Evolutionary conservation across 2,888 invertebrate genomes (phyloP).

Genomic region (Chalcosyrphus nemorum): DNA sequence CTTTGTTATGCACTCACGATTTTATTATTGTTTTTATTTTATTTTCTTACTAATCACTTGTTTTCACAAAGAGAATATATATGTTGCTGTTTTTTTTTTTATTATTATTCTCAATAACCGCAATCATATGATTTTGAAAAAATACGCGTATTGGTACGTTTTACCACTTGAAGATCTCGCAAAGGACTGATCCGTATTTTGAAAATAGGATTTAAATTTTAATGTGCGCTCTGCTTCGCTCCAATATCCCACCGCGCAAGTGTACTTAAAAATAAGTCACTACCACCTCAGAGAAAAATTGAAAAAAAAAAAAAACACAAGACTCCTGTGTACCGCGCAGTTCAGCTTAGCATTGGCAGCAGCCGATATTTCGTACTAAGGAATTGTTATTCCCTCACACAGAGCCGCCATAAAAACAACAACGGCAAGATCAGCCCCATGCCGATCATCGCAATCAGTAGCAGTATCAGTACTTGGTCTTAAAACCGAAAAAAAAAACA

Average conservation of each 20-base stretch:
- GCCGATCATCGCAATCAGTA: slow-evolving; percentile 57
- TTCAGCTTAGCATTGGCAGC: slow-evolving; percentile 65
- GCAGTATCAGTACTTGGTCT: slow-evolving; percentile 30
- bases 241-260: slow-evolving; percentile 72
- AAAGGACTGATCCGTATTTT: slow-evolving; percentile 80
- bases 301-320: slow-evolving; percentile 37
- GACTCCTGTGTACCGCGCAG: slow-evolving; percentile 38
- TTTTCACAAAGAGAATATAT: background rate
- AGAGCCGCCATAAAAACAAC: slow-evolving; percentile 38
- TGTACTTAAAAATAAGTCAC: slow-evolving; percentile 73
- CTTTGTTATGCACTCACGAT: background rate
- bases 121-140: slow-evolving; percentile 23
- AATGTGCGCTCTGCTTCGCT: slow-evolving; percentile 74
- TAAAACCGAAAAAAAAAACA: slow-evolving; percentile 34
- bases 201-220: slow-evolving; percentile 80
- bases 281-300: slow-evolving; percentile 71
- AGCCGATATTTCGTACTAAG: slow-evolving; percentile 62
- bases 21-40: background rate
- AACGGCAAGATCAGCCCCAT: slow-evolving; percentile 62
- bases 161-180: slow-evolving; percentile 80
- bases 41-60: slow-evolving; percentile 13
- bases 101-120: too few relatives aligned
- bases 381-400: slow-evolving; percentile 69
- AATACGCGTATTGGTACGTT: slow-evolving; percentile 73
- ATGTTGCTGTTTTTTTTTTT: background rate